A percentile compares a stretch with the other conserved stretches of the same genome.
phyloP scores from a whole-genome alignment of 2,888 invertebrate genomes.

The Congeria kusceri region DNA sequence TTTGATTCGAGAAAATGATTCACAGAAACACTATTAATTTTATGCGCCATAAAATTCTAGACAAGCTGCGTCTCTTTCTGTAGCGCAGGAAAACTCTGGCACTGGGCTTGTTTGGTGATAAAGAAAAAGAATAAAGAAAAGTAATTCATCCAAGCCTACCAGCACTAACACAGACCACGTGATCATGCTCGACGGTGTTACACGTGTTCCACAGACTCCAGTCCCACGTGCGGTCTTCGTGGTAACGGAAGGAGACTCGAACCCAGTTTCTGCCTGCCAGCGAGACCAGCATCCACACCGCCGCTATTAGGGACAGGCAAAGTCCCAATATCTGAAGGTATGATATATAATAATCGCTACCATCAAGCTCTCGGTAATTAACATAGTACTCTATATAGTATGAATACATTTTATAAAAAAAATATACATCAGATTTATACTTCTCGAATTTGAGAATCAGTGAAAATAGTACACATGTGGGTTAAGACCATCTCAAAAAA shows the following conservation, averaged over 20 bases:
- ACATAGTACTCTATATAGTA: no score
- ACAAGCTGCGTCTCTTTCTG: no score
- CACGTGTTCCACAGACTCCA: slow-evolving; percentile 71
- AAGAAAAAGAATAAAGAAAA: no score
- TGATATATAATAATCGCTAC: not conserved
- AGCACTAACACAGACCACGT: slow-evolving; percentile 48
- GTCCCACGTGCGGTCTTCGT: slow-evolving; percentile 54
- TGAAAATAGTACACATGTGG: no score
- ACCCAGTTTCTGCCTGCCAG: slow-evolving; percentile 75
- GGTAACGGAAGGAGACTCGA: slow-evolving; percentile 65
- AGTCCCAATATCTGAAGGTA: slow-evolving; percentile 71
- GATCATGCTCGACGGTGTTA: slow-evolving; percentile 35
- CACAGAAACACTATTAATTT: not conserved
- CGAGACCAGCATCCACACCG: slow-evolving; percentile 68
- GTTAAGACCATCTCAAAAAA: no score
- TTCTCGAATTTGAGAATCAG: no score
- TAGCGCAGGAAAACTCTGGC: no score
- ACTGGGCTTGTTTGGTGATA: no score
- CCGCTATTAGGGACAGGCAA: slow-evolving; percentile 66
- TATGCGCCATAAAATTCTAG: not conserved
- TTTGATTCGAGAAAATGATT: no score
- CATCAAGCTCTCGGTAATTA: no score
- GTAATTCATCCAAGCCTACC: slow-evolving; percentile 19
- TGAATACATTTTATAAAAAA: no score
- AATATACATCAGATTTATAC: no score